phyloP scores from a whole-genome alignment of 2,888 invertebrate species.

The Meiosimyza platycephala region DNA sequence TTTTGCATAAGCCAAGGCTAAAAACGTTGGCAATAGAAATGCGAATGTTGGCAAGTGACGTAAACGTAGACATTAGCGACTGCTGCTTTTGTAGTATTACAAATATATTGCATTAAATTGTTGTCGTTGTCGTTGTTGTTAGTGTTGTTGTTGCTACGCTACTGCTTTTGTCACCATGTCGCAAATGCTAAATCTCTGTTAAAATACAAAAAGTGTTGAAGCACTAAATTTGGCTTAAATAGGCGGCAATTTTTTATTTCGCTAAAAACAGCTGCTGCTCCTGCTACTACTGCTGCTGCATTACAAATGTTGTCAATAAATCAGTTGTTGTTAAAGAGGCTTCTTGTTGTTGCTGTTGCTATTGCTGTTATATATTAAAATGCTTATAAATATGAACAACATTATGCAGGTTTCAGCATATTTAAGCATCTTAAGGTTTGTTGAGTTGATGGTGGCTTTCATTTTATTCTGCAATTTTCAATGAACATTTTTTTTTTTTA shows the following conservation, averaged over 20 bases:
- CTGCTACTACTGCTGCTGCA: slow-evolving; percentile 4
- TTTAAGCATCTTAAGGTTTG: background rate
- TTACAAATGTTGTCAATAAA: slow-evolving; percentile 8
- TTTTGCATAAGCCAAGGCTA: too few species aligned
- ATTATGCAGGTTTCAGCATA: background rate
- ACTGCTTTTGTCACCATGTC: background rate
- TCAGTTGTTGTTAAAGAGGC: background rate
- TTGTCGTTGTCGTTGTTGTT: slow-evolving; percentile 3
- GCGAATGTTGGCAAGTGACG: too few species aligned
- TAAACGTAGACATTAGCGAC: too few species aligned
- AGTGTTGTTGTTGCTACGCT: background rate
- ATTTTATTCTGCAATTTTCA: too few species aligned
- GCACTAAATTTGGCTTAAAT: slow-evolving; percentile 15
- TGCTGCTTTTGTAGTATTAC: slow-evolving; percentile 9
- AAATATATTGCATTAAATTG: slow-evolving; percentile 13
- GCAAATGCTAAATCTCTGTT: slow-evolving; percentile 7
- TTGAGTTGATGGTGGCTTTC: background rate
- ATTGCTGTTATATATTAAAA: background rate
- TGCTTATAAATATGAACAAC: background rate
- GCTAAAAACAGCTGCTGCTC: background rate
- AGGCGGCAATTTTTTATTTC: background rate
- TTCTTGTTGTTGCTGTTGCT: background rate
- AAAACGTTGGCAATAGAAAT: too few species aligned
- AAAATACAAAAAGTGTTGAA: background rate
- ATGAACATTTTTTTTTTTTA: too few species aligned